phyloP scores from a whole-genome alignment of 2,888 invertebrate species.

The Geotrupes spiniger region DNA sequence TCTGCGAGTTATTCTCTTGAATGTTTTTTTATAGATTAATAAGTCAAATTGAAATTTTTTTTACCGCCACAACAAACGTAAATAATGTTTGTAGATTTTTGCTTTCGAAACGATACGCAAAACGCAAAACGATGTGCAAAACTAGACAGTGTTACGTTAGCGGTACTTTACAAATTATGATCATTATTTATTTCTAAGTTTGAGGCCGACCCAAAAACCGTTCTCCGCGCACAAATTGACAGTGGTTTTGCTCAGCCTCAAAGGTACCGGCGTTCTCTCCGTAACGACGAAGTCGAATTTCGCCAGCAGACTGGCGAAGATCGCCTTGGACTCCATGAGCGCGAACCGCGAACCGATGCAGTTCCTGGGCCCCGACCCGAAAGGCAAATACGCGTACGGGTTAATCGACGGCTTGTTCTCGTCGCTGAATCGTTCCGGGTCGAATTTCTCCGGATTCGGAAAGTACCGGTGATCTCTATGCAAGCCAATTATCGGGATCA shows the following conservation, averaged over 20 bases:
- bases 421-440: conserved; percentile 48
- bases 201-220: conserved; percentile 8
- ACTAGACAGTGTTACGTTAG: too few relatives aligned
- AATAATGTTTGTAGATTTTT: too few relatives aligned
- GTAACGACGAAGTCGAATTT: conserved; percentile 34
- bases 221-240: not conserved
- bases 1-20: too few relatives aligned
- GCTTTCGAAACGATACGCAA: not conserved
- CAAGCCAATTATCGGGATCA: conserved; percentile 35
- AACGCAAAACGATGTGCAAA: too few relatives aligned
- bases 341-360: conserved; percentile 56
- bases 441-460: conserved; percentile 37
- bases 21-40: too few relatives aligned
- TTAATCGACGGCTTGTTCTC: conserved; percentile 55
- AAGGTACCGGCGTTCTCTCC: conserved; percentile 28
- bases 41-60: too few relatives aligned
- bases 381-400: conserved; percentile 45
- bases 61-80: too few relatives aligned
- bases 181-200: not conserved
- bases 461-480: conserved; percentile 37
- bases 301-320: conserved; percentile 34
- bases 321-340: conserved; percentile 35
- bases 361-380: conserved; percentile 57
- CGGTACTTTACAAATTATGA: not conserved
- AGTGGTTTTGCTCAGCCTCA: not conserved